Conservation (phyloP, 1,140 invertebrate genomes). For the Cardiocondyla obscurior region DNA sequence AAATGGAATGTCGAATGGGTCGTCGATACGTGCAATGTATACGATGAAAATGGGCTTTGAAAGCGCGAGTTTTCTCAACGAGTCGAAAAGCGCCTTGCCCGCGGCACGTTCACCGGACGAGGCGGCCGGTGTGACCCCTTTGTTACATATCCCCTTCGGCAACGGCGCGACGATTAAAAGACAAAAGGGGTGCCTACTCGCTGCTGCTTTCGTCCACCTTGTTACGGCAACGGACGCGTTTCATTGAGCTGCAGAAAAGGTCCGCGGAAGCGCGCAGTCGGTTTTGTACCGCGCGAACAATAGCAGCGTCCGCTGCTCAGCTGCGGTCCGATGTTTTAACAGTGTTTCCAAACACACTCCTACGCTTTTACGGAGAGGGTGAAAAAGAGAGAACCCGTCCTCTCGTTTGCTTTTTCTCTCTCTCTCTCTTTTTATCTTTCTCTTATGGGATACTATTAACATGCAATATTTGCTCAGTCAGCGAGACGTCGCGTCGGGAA, state of each 20-base stretch:
- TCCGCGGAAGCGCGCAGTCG: conserved; percentile 30
- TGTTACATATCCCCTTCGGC: conserved; percentile 54
- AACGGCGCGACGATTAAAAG: conserved; percentile 73
- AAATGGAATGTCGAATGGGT: conserved; percentile 4
- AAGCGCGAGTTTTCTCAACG: conserved; percentile 21
- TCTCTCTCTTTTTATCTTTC: too few relatives aligned
- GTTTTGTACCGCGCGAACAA: conserved; percentile 71
- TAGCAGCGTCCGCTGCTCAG: conserved; percentile 57
- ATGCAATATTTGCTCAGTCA: conserved; percentile 73
- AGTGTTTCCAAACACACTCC: conserved; percentile 79
- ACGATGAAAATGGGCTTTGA: not conserved
- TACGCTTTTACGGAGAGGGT: conserved; percentile 56
- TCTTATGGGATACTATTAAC: conserved; percentile 58
- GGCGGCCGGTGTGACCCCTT: conserved; percentile 44
- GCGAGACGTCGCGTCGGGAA: conserved; percentile 51
- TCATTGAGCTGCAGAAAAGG: conserved; percentile 66
- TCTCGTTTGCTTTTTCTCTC: too few relatives aligned
- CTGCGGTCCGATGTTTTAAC: conserved; percentile 76
- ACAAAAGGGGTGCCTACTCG: conserved; percentile 69
- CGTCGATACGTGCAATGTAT: not conserved
- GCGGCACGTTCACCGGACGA: conserved; percentile 55
- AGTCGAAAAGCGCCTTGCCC: conserved; percentile 5
- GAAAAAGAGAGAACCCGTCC: too few relatives aligned
- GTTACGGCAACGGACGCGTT: conserved; percentile 20
- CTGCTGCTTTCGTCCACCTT: conserved; percentile 49